A percentile compares a stretch with the other conserved stretches of the same genome.
Conservation (phyloP, 2,888 invertebrate species). For the Alviniconcha strummeri region DNA sequence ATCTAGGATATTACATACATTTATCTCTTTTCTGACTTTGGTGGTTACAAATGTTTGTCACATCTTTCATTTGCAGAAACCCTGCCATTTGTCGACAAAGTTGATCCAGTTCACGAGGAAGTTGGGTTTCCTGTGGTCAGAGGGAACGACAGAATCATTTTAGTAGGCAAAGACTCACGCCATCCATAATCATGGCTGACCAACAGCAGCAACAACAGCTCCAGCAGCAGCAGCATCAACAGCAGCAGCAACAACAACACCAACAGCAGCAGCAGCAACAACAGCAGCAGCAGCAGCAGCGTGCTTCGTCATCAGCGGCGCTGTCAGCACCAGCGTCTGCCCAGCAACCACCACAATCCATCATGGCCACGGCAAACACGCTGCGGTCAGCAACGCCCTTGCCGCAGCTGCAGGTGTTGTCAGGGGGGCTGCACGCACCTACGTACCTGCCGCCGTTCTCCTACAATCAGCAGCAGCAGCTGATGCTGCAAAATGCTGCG, state of each 20-base stretch:
- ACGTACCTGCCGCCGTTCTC: slow-evolving; percentile 61
- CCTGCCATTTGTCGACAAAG: too few species aligned
- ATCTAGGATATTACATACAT: not conserved
- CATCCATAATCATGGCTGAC: slow-evolving; percentile 47
- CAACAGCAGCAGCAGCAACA: slow-evolving; percentile 42
- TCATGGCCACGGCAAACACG: slow-evolving; percentile 54
- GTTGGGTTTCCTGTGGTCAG: too few species aligned
- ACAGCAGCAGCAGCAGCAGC: slow-evolving; percentile 31
- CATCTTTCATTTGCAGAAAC: not conserved
- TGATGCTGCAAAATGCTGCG: slow-evolving; percentile 61
- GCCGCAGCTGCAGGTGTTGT: slow-evolving; percentile 65
- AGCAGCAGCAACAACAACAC: slow-evolving; percentile 28
- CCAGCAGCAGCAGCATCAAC: slow-evolving; percentile 47
- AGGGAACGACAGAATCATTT: not conserved
- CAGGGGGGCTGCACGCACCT: slow-evolving; percentile 61
- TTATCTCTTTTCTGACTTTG: not conserved
- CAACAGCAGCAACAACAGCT: slow-evolving; percentile 40
- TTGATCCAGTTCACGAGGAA: too few species aligned
- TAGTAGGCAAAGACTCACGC: slow-evolving; percentile 35
- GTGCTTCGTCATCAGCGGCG: slow-evolving; percentile 21
- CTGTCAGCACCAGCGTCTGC: slow-evolving; percentile 42
- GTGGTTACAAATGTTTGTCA: not conserved
- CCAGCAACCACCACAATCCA: slow-evolving; percentile 44
- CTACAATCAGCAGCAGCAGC: slow-evolving; percentile 58
- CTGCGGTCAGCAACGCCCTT: slow-evolving; percentile 49